Conservation (phyloP, 2,113 vertebrate species). For the Malaclemys terrapin region DNA sequence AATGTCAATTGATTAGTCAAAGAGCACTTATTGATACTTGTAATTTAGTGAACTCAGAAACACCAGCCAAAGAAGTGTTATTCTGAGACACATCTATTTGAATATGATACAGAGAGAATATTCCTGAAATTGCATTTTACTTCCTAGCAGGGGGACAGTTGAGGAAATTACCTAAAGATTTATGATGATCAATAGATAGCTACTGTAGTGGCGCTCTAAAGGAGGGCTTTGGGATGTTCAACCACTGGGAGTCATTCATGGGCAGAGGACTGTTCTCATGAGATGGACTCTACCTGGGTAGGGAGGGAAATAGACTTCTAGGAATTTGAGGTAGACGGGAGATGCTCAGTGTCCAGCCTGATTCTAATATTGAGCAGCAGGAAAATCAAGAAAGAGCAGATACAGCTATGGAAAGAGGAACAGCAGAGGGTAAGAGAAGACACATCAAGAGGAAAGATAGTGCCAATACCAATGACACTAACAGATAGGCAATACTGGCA, state of each 20-base stretch:
- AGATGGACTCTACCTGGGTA: not conserved
- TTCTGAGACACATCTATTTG: not conserved
- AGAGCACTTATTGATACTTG: constrained; percentile 15
- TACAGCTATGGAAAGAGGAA: not conserved
- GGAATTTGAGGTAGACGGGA: not conserved
- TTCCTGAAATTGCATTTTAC: not conserved
- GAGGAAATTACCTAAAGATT: not conserved
- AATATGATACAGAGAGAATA: not conserved
- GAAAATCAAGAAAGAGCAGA: not conserved
- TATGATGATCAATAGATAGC: not conserved
- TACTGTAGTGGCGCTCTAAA: not conserved
- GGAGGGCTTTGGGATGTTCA: not conserved
- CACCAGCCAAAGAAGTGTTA: not conserved
- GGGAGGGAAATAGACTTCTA: not conserved
- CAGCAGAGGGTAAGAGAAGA: not conserved
- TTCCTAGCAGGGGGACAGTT: fast-evolving
- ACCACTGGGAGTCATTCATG: not conserved
- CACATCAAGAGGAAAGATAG: not conserved
- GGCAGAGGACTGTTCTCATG: not conserved
- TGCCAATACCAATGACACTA: too few species aligned
- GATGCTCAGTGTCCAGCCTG: not conserved
- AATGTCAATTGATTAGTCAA: constrained; percentile 15
- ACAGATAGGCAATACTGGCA: too few species aligned
- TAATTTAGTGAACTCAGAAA: constrained; percentile 6
- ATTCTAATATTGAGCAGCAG: not conserved